Evolutionary conservation across 2,797 vertebrate genomes (phyloP).

Genomic region (Calcarius lapponicus): DNA sequence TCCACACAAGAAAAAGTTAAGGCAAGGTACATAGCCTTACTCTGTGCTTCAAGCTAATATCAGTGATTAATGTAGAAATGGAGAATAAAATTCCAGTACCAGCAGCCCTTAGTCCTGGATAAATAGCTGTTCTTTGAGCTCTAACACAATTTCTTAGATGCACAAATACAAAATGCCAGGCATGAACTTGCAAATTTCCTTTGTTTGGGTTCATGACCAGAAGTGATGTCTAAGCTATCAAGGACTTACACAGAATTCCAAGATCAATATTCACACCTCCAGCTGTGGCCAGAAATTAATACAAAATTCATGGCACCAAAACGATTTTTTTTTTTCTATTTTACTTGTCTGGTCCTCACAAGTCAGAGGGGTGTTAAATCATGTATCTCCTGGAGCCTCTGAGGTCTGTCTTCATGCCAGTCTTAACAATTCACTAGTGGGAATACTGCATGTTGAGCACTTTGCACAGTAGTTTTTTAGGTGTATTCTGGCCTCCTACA

Average conservation of each 20-base stretch:
- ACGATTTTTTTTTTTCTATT: fast-evolving
- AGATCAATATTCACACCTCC: neutral
- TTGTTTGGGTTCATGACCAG: neutral
- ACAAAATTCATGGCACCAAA: neutral
- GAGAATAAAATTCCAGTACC: neutral
- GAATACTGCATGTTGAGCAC: neutral
- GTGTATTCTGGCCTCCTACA: neutral
- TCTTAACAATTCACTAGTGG: neutral
- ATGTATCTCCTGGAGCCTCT: neutral
- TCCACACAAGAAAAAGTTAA: neutral
- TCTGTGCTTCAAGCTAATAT: neutral
- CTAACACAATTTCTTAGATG: neutral
- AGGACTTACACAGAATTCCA: neutral
- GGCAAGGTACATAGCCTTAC: neutral
- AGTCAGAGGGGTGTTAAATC: neutral
- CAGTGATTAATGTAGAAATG: neutral
- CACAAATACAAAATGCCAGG: neutral
- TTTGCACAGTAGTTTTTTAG: neutral
- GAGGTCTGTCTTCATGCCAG: neutral
- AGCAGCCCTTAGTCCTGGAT: neutral
- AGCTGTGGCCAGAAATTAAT: neutral
- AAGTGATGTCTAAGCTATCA: neutral
- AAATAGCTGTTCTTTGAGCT: neutral
- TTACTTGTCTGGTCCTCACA: neutral
- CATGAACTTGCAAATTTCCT: neutral